Percentiles rank a stretch among this genome's conserved stretches.
Conservation (phyloP, 2,113 vertebrate genomes). For the Malurus elegans region DNA sequence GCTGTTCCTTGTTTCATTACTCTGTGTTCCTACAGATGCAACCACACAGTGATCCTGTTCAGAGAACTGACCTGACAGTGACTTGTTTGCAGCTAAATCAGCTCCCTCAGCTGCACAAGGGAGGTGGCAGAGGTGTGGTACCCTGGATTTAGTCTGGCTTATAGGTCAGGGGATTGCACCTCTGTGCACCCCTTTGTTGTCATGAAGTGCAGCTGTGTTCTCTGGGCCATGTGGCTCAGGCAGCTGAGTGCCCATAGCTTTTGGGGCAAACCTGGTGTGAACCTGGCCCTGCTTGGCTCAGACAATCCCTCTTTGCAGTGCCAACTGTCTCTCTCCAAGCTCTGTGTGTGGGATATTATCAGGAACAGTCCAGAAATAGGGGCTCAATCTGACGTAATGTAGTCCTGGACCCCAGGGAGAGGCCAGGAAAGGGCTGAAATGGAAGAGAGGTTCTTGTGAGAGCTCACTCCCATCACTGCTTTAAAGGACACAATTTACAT, state of each 20-base stretch:
- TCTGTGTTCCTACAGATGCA: background rate
- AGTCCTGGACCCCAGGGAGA: background rate
- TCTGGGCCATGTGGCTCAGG: background rate
- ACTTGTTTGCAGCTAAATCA: background rate
- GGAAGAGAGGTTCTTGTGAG: background rate
- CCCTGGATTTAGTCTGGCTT: background rate
- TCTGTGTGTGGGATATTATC: background rate
- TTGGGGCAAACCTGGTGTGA: background rate
- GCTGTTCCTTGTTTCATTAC: background rate
- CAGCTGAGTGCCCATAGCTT: fast-evolving
- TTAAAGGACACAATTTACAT: background rate
- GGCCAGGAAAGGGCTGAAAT: background rate
- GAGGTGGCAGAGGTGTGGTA: background rate
- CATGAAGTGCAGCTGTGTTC: background rate
- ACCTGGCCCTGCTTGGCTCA: background rate
- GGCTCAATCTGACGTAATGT: background rate
- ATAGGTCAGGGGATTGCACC: background rate
- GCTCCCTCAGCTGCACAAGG: background rate
- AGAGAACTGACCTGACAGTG: background rate
- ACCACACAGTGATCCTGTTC: background rate
- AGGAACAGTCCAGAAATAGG: background rate
- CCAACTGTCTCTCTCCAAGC: background rate
- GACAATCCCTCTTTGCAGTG: background rate
- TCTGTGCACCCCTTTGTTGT: background rate
- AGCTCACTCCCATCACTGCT: background rate